Base-by-base conservation (phyloP, 2,888 invertebrate species). In the Spisula solida region DNA sequence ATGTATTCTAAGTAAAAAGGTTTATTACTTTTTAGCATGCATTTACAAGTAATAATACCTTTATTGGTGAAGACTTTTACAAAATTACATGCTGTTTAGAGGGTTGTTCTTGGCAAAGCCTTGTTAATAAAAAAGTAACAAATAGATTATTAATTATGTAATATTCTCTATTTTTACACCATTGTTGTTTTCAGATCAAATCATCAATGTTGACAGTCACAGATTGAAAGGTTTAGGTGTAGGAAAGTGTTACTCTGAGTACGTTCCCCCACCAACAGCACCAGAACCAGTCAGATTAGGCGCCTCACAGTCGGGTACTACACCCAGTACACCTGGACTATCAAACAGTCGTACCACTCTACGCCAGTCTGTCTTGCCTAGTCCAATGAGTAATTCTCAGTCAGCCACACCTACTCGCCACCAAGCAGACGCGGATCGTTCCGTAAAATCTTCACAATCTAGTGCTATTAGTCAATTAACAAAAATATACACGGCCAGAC, bases 201-300 rank as follows among this genome's bases (percentile, higher is more conserved):
- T 92, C 60, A 85, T 81, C 31, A 88, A 83, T 82, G 84, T 91
- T 10, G 93, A 92, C 0, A 87, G 82, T 85, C 93, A 93, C 70
- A 81, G 89, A 56, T 31, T 93, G n/a, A 93, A 91, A 82, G 93
- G 93, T 48, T 66, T 93, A 34, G 91, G 92, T 20, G 90, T 93
- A 5, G 91, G 93, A 18, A 93, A 88, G 79, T 88, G 87, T 83
- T 91, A 91, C 78, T 82, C 86, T 16, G 90, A 90, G 41, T 92
- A 92, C 34, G 75, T 66, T 18, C 88, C 89, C 8, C 89, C 87
- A n/a, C 88, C 89, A 14, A 88, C 92, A 2, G 90, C 92, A 18
- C 92, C 90, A 4, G 91, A 88, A 18, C 51, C 51, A 18, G n/a
- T 14, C 31, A 70, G 34, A 56, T 84, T 14, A 2, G 81, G 47